phyloP scores from a whole-genome alignment of 2,113 vertebrate genomes.

The Eudyptes chrysolophus region DNA sequence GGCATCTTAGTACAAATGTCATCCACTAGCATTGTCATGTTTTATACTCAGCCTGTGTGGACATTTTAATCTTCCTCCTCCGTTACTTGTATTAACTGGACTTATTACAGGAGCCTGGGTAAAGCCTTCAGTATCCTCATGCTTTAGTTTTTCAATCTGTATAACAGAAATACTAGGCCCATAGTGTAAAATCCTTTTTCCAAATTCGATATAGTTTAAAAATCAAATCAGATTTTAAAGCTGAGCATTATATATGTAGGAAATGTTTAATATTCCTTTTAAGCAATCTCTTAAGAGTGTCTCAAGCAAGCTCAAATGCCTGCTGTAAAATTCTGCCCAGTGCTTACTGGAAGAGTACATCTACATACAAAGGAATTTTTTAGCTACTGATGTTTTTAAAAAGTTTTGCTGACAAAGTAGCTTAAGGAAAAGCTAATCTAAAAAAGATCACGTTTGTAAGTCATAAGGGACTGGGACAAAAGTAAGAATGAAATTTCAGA shows the following conservation, averaged over 20 bases:
- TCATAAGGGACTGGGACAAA: neutral
- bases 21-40: neutral
- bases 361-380: neutral
- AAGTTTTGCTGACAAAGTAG: neutral
- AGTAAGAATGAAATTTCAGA: conserved; percentile 16
- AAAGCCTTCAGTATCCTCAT: neutral
- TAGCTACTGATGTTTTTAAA: neutral
- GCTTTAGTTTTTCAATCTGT: neutral
- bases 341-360: neutral
- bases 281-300: neutral
- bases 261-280: neutral
- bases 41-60: neutral
- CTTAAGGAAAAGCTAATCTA: neutral
- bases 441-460: neutral
- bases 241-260: neutral
- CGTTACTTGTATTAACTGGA: neutral
- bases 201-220: neutral
- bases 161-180: neutral
- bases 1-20: neutral
- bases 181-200: neutral
- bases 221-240: neutral
- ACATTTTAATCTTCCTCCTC: neutral
- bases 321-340: neutral
- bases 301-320: neutral
- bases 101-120: neutral